Evolutionary conservation across 1,140 invertebrate species (phyloP), one percentile per base, ranked within the genome.

Genomic region (Thrips palmi): DNA sequence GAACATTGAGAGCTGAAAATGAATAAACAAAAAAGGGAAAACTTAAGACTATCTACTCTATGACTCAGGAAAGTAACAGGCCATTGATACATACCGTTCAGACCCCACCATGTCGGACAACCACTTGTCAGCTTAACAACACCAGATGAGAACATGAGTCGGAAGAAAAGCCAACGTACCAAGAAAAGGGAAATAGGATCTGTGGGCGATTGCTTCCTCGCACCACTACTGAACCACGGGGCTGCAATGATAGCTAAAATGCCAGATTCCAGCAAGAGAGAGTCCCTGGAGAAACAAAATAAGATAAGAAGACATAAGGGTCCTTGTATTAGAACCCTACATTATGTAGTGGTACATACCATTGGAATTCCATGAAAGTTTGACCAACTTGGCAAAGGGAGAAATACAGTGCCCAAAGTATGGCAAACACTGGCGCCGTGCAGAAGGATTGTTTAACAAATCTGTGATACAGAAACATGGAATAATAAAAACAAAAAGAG

Each of bases 91-190:
- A 50, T 64, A 82, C 80, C 79, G 54, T 71, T 70, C 8, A 87
- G 64, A 45, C 65, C 68, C 82, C 82, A 87, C 81, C 81, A 87
- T 8, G 71, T 64, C 11, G 78, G 77, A 53, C 77, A 82, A 7
- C 68, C 64, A 52, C 71, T 77, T n/a, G 65, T 67, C 18, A 88
- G 58, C 56, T 87, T 88, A 0, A 77, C 68, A 19, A 81, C 63
- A 22, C 78, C 80, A 25, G 69, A 74, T 3, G 74, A 69, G 59
- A 86, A 79, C 61, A 85, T 68, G 4, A 82, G 64, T 22, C 82
- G 62, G 45, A 87, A 86, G 2, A 83, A 58, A 11, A 86, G 59
- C 80, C 81, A 86, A 36, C 68, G 65, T 1, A 84, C 64, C 6
- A 79, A 54, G 75, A 75, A 84, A 45, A 86, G 63, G 4, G 65